phyloP scores from a whole-genome alignment of 1,140 invertebrate genomes.

The Neodiprion virginianus region DNA sequence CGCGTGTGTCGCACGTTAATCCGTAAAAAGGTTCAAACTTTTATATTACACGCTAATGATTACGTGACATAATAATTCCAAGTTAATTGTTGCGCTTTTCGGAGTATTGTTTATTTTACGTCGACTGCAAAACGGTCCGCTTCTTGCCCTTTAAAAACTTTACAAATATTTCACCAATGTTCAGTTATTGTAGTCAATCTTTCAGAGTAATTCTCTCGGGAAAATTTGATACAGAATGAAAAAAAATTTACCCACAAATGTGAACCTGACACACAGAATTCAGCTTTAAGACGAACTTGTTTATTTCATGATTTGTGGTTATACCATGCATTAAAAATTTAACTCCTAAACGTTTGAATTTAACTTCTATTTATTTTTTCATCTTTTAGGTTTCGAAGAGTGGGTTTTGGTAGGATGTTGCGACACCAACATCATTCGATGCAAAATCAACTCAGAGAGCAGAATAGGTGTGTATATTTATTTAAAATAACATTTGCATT shows the following conservation, averaged over 20 bases:
- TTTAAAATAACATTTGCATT: background rate
- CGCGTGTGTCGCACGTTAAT: background rate
- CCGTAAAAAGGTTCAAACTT: background rate
- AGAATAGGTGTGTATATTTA: conserved; percentile 40
- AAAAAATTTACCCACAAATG: too few relatives aligned
- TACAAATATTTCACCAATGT: too few relatives aligned
- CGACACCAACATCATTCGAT: conserved; percentile 50
- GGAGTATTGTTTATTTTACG: background rate
- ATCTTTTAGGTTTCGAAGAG: conserved; percentile 25
- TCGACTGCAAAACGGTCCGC: background rate
- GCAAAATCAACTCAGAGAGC: conserved; percentile 49
- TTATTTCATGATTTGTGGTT: too few relatives aligned
- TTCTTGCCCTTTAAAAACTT: too few relatives aligned
- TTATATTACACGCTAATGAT: background rate
- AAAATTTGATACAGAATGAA: background rate
- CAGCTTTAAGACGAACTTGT: too few relatives aligned
- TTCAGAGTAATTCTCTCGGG: background rate
- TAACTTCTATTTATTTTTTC: background rate
- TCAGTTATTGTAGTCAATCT: background rate
- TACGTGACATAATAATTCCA: background rate
- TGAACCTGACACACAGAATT: too few relatives aligned
- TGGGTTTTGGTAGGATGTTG: conserved; percentile 35
- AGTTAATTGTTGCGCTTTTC: background rate
- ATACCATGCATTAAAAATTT: too few relatives aligned
- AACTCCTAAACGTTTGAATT: background rate